phyloP scores from a whole-genome alignment of 2,888 invertebrate genomes.

The Acanthosepion esculentum region DNA sequence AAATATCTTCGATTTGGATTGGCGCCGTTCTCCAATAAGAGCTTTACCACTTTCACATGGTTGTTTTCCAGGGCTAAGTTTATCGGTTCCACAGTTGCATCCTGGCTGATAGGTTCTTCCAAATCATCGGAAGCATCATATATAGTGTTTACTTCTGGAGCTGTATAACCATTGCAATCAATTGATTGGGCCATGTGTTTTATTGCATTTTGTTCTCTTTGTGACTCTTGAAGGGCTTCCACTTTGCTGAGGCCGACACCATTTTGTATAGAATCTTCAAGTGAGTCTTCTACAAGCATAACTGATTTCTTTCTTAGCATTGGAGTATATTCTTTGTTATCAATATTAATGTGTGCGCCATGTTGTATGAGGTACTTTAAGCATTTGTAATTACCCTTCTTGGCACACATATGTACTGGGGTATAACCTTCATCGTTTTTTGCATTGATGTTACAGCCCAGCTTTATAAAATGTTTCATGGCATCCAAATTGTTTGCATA shows the following conservation, averaged over 20 bases:
- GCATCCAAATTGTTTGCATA: conserved; percentile 87
- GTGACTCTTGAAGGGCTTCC: background rate
- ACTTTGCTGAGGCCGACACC: background rate
- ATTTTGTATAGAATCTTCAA: background rate
- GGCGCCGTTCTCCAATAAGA: conserved; percentile 88
- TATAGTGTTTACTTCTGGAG: background rate
- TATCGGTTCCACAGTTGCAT: conserved; percentile 85
- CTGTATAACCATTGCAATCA: background rate
- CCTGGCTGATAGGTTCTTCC: conserved; percentile 56
- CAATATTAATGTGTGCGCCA: conserved; percentile 87
- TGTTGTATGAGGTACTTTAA: conserved; percentile 82
- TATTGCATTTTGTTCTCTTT: background rate
- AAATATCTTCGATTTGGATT: conserved; percentile 92
- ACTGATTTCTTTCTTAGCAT: background rate
- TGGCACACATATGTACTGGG: conserved; percentile 91
- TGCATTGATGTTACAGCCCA: conserved; percentile 77
- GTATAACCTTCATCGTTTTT: conserved; percentile 93
- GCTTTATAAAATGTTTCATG: conserved; percentile 85
- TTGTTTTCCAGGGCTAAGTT: conserved; percentile 90
- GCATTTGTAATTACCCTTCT: conserved; percentile 82
- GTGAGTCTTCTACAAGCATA: background rate
- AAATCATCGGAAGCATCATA: background rate
- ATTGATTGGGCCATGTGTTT: background rate
- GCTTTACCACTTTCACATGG: conserved; percentile 80
- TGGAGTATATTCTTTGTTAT: conserved; percentile 14